Conservation (phyloP, 2,797 vertebrate species). For the Novumbra hubbsi region DNA sequence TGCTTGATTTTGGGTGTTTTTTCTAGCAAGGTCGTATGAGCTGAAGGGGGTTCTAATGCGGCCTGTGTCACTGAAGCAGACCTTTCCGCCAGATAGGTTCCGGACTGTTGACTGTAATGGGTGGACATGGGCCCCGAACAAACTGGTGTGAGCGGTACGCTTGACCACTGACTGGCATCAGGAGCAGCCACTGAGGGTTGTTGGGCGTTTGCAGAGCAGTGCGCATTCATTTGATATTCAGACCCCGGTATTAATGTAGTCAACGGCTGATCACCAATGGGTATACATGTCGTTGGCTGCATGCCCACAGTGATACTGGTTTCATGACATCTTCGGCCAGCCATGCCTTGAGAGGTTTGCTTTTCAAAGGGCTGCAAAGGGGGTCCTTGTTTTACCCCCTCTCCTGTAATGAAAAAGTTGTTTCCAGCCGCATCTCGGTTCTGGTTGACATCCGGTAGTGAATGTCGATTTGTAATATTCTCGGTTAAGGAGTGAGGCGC, state of each 20-base stretch:
- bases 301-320: conserved; percentile 34
- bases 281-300: conserved; percentile 38
- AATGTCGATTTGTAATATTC: neutral
- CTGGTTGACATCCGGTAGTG: neutral
- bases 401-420: neutral
- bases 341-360: conserved; percentile 2
- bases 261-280: conserved; percentile 28
- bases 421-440: neutral
- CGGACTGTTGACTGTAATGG: conserved; percentile 26
- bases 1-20: conserved; percentile 22
- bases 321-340: conserved; percentile 25
- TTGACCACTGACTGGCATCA: conserved; percentile 28
- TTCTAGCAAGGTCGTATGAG: neutral
- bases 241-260: conserved; percentile 26
- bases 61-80: conserved; percentile 16
- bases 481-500: conserved; percentile 1
- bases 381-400: conserved; percentile 25
- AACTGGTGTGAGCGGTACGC: conserved; percentile 27
- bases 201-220: conserved; percentile 14
- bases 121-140: conserved; percentile 14
- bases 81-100: conserved; percentile 22
- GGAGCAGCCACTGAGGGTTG: conserved; percentile 19
- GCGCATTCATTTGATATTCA: conserved; percentile 20
- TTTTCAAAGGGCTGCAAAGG: conserved; percentile 34
- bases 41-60: conserved; percentile 17